Evolutionary conservation across 2,113 vertebrate species (phyloP).

Genomic region (Triplophysa rosa): DNA sequence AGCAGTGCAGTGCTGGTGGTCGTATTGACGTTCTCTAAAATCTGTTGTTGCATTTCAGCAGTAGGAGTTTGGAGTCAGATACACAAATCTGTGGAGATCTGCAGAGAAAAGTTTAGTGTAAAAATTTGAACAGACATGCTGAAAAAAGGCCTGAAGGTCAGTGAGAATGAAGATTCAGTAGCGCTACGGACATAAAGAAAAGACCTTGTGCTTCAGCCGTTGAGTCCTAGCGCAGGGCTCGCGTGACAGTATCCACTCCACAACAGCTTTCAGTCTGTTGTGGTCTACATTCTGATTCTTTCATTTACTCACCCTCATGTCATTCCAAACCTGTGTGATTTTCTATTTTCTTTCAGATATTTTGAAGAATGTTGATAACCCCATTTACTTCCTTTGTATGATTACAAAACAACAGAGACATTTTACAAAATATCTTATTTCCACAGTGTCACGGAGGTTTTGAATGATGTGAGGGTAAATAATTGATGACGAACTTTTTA

Average conservation of each 20-base stretch:
- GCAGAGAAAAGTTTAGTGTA: conserved; percentile 10
- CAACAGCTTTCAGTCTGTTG: not conserved
- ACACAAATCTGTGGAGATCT: conserved; percentile 17
- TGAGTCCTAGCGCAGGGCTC: not conserved
- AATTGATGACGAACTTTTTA: too few relatives aligned
- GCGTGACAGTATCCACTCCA: conserved; percentile 9
- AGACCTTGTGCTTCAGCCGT: conserved; percentile 16
- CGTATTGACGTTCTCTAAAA: not conserved
- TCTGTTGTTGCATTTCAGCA: not conserved
- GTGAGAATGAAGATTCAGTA: conserved; percentile 18
- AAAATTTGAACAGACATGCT: conserved; percentile 27
- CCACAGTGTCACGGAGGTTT: too few relatives aligned
- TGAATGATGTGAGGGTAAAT: too few relatives aligned
- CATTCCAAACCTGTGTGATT: too few relatives aligned
- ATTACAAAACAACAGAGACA: too few relatives aligned
- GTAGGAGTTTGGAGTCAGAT: conserved; percentile 8
- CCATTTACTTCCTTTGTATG: too few relatives aligned
- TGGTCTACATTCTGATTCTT: too few relatives aligned
- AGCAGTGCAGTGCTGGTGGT: not conserved
- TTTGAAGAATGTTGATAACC: too few relatives aligned
- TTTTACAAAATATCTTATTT: too few relatives aligned
- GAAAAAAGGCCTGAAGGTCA: conserved; percentile 27
- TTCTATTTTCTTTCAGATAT: too few relatives aligned
- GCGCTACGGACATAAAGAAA: not conserved
- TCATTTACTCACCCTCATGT: too few relatives aligned